These are phyloP conservation scores for Promerops cafer DNA, from an alignment of 2,113 vertebrate genomes.

Conservation along the genomic window DNA sequence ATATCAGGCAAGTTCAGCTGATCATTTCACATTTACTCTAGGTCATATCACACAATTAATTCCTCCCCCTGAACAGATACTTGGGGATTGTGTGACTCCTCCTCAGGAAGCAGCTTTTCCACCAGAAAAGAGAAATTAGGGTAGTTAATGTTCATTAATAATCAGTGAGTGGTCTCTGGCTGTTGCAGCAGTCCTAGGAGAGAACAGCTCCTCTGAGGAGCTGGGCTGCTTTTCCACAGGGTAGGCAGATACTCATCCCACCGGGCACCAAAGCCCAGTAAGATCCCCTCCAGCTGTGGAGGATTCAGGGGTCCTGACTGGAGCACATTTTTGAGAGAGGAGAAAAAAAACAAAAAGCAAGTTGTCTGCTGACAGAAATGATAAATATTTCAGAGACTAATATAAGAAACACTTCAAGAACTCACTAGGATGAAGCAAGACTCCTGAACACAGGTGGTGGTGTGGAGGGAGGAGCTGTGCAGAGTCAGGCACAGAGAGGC, in stretches of 20 bases:
- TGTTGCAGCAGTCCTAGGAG: neutral
- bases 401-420: neutral
- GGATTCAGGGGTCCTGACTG: neutral
- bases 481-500: neutral
- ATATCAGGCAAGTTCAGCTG: neutral
- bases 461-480: neutral
- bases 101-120: neutral
- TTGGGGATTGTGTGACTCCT: neutral
- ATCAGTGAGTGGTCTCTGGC: neutral
- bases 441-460: neutral
- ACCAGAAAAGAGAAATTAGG: neutral
- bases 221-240: neutral
- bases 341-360: neutral
- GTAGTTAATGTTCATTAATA: neutral
- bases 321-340: neutral
- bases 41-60: neutral
- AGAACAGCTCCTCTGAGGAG: neutral
- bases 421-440: accelerated
- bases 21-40: neutral
- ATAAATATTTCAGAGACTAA: neutral
- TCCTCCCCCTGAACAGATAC: neutral
- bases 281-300: neutral
- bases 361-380: neutral
- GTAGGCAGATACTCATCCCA: neutral
- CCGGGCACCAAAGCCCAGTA: neutral